Evolutionary conservation across 2,113 vertebrate species (phyloP).

Genomic region (Guaruba guarouba): DNA sequence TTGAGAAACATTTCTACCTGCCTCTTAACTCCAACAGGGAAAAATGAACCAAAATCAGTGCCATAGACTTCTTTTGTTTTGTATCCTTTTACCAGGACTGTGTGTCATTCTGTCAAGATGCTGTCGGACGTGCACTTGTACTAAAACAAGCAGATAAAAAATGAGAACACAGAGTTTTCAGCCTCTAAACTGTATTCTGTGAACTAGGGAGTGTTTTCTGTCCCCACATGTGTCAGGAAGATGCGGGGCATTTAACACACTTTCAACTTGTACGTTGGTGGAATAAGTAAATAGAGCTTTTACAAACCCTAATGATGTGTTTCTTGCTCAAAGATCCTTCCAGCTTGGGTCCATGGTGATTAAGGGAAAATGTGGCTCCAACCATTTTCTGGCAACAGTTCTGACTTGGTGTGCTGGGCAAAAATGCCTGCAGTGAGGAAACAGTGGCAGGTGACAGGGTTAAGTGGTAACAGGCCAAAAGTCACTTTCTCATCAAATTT

Average conservation of each 20-base stretch:
- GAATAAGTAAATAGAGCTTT: background rate
- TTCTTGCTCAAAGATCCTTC: background rate
- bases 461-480: background rate
- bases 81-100: background rate
- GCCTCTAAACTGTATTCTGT: background rate
- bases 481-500: background rate
- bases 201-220: accelerated
- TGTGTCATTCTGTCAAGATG: background rate
- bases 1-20: background rate
- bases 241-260: background rate
- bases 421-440: background rate
- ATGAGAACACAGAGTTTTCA: background rate
- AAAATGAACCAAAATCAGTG: background rate
- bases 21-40: background rate
- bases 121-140: background rate
- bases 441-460: background rate
- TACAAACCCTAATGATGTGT: background rate
- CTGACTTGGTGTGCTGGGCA: background rate
- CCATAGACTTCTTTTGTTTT: background rate
- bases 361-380: background rate
- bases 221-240: background rate
- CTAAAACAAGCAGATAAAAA: background rate
- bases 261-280: background rate
- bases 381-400: background rate
- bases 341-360: background rate